Evolutionary conservation across 2,888 invertebrate genomes (phyloP).

Genomic region (Nymphalis urticae): DNA sequence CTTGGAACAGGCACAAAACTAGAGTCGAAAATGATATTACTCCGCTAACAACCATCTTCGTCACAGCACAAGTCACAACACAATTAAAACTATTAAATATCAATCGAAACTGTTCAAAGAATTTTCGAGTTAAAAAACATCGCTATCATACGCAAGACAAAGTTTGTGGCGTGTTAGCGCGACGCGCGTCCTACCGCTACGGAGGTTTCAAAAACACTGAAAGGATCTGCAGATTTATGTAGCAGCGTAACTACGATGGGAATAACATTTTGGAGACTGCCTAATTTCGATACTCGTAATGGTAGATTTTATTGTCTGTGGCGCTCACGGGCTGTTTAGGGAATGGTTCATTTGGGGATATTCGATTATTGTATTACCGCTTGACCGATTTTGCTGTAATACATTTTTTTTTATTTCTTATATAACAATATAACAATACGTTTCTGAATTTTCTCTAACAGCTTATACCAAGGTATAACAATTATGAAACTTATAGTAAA

Average conservation of each 20-base stretch:
- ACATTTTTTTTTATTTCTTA: not conserved
- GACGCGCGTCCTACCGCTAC: slow-evolving; percentile 47
- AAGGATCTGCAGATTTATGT: slow-evolving; percentile 49
- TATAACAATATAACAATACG: not conserved
- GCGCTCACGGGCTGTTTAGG: slow-evolving; percentile 18
- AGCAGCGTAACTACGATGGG: slow-evolving; percentile 41
- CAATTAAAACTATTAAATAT: slow-evolving; percentile 32
- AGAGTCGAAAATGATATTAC: slow-evolving; percentile 50
- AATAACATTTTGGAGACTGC: slow-evolving; percentile 42
- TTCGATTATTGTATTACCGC: slow-evolving; percentile 7
- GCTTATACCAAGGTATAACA: not conserved
- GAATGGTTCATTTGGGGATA: slow-evolving; percentile 17
- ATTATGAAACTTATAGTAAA: too few species aligned
- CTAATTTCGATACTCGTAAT: slow-evolving; percentile 37
- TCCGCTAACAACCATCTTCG: slow-evolving; percentile 57
- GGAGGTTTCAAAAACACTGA: slow-evolving; percentile 50
- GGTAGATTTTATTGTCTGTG: slow-evolving; percentile 35
- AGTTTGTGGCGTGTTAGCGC: slow-evolving; percentile 16
- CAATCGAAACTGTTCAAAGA: not conserved
- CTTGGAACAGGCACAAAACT: slow-evolving; percentile 62
- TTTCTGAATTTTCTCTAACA: not conserved
- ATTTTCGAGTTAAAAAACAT: slow-evolving; percentile 26
- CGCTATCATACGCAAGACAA: slow-evolving; percentile 15
- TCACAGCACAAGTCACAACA: slow-evolving; percentile 46
- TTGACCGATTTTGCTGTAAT: slow-evolving; percentile 14